Base-by-base conservation (phyloP, 2,113 vertebrate genomes). In the Turdus rufiventris region DNA sequence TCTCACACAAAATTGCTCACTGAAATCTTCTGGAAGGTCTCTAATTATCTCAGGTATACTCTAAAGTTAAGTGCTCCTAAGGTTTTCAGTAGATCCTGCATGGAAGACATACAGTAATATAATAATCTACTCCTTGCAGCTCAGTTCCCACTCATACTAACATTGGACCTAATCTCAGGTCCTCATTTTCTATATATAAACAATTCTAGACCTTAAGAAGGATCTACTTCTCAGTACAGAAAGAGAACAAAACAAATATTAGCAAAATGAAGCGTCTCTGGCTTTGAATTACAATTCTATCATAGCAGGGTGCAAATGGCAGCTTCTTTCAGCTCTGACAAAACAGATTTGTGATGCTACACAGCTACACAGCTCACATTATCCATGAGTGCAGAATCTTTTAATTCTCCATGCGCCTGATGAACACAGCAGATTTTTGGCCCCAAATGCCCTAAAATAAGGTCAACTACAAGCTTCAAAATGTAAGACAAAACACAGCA, bases 361-460 rank as follows among this genome's bases (percentile, higher is more conserved):
- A 12, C 11, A 31, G 24, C 31, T 81, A 14, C 29, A 50, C 14
- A 56, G 25, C 5, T 38, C 48, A 31, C 19, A 51, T 38, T 10
- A 70, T 18, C 45, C 12, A 21, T 0, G 0, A 63, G 9, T 4
- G 5, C 29, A 20, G 28, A 25, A 25, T 25, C 26, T 57, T 61
- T 67, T 57, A 24, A 77, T 68, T 66, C 72, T 62, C 19, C 6
- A 5, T 14, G 7, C 5, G 2, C 12, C 5, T 72, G 36, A 16
- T 10, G 5, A 38, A 29, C 31, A 56, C 6, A 50, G 50, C 18
- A 85, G 53, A 54, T 21, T 83, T 92, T 91, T 71, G 26, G 33
- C n/a, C 34, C 18, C 33, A 19, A 80, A 82, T 3, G 3, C 11
- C 50, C 17, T 50, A 45, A 79, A 89, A 80, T 14, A 73, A 61